Evolutionary conservation across 2,888 invertebrate species (phyloP).

Genomic region (Hyles lineata): DNA sequence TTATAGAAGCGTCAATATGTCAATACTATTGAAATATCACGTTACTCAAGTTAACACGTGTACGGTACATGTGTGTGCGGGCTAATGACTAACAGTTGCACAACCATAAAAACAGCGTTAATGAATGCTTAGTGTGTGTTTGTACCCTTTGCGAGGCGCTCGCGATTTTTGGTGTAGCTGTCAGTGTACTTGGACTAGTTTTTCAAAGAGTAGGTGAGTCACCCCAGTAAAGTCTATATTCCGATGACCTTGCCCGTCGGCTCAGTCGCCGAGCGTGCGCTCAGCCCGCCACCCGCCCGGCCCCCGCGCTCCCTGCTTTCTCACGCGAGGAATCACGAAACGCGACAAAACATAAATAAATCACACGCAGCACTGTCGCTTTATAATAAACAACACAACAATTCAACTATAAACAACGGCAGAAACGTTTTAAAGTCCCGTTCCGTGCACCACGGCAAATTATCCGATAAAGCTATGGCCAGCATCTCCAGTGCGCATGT

Average conservation of each 20-base stretch:
- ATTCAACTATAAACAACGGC: not conserved
- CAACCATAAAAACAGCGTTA: not conserved
- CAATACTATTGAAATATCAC: too few species aligned
- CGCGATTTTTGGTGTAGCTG: slow-evolving; percentile 5
- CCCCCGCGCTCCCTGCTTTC: slow-evolving; percentile 30
- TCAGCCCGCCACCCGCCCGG: slow-evolving; percentile 37
- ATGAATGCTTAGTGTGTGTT: slow-evolving; percentile 9
- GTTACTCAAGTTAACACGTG: too few species aligned
- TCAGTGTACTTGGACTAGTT: slow-evolving; percentile 29
- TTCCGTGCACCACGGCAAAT: slow-evolving; percentile 16
- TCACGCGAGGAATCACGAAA: slow-evolving; percentile 17
- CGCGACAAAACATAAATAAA: not conserved
- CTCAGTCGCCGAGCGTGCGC: slow-evolving; percentile 58
- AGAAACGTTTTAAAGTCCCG: not conserved
- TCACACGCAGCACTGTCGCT: not conserved
- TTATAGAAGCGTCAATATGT: too few species aligned
- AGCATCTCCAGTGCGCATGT: slow-evolving; percentile 58
- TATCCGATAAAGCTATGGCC: slow-evolving; percentile 36
- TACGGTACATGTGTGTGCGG: too few species aligned
- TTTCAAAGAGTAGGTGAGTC: slow-evolving; percentile 47
- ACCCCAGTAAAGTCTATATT: slow-evolving; percentile 47
- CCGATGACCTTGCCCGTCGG: slow-evolving; percentile 55
- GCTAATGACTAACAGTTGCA: slow-evolving; percentile 5
- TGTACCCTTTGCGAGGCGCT: not conserved
- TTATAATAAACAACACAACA: slow-evolving; percentile 19